These are phyloP conservation scores for Hexactinellida sp. DNA, from an alignment of 37 sponge, comb jelly and placozoan genomes.

Conservation along the genomic window DNA sequence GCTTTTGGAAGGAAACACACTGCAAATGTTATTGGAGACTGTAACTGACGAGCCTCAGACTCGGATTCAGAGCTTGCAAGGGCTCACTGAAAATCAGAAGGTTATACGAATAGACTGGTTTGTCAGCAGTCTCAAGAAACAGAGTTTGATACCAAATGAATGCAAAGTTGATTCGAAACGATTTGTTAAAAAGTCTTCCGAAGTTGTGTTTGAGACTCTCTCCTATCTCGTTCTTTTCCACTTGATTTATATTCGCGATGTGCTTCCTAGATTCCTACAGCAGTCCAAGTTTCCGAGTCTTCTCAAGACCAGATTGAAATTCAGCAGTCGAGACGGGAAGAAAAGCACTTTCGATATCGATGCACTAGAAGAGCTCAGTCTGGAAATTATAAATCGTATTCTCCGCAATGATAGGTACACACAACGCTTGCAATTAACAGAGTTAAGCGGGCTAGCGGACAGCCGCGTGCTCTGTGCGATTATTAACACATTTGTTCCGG, in stretches of 20 bases:
- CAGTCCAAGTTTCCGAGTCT: background rate
- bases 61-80: constrained; percentile 31
- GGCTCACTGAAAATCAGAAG: constrained; percentile 45
- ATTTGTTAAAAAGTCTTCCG: background rate
- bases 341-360: background rate
- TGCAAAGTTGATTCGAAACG: background rate
- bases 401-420: background rate
- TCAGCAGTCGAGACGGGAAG: background rate
- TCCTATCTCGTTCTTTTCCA: background rate
- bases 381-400: background rate
- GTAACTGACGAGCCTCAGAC: constrained; percentile 31
- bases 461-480: constrained; percentile 35
- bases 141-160: constrained; percentile 8
- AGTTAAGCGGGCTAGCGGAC: constrained; percentile 14
- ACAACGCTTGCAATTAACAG: background rate
- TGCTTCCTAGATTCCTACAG: background rate
- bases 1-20: constrained; percentile 30
- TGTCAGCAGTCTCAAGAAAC: constrained; percentile 35
- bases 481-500: constrained; percentile 61
- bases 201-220: background rate
- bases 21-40: constrained; percentile 32
- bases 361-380: background rate
- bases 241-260: background rate
- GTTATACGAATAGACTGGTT: constrained; percentile 55
- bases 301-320: background rate